A percentile compares a stretch with the other conserved stretches of the same genome.
Conservation (phyloP, 2,113 vertebrate genomes). For the Guaruba guarouba region DNA sequence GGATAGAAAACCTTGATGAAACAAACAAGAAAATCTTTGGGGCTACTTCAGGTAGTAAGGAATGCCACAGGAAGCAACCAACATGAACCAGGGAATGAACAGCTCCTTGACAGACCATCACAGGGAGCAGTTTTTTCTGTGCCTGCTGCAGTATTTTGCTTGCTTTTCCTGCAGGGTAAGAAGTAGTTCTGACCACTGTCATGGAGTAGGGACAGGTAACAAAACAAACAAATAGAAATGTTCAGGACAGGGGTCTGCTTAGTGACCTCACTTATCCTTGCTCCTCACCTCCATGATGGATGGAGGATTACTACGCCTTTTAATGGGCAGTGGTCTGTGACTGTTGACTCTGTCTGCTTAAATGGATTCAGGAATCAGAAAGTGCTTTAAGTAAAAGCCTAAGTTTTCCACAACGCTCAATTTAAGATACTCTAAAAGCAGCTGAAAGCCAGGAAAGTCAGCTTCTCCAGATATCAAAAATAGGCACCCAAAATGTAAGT, state of each 20-base stretch:
- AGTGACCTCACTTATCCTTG: not conserved
- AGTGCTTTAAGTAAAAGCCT: not conserved
- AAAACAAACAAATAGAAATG: not conserved
- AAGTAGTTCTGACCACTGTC: not conserved
- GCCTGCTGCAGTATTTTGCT: not conserved
- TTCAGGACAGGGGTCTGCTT: not conserved
- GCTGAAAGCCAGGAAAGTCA: not conserved
- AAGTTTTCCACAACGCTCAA: not conserved
- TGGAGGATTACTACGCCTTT: not conserved
- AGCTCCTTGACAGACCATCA: not conserved
- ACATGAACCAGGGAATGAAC: not conserved
- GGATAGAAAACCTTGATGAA: not conserved
- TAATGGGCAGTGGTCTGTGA: not conserved
- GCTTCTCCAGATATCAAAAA: not conserved
- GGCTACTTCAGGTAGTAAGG: not conserved
- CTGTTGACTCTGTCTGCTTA: not conserved
- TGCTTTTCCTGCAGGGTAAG: not conserved
- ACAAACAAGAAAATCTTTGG: not conserved
- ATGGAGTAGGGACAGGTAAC: not conserved
- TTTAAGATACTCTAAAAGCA: not conserved
- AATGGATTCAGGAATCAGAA: not conserved
- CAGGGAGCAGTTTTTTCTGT: not conserved
- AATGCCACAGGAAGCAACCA: not conserved
- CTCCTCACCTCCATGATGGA: not conserved
- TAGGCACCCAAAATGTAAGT: not conserved